phyloP scores from a whole-genome alignment of 1,140 invertebrate genomes.

The Zaprionus vittiger region DNA sequence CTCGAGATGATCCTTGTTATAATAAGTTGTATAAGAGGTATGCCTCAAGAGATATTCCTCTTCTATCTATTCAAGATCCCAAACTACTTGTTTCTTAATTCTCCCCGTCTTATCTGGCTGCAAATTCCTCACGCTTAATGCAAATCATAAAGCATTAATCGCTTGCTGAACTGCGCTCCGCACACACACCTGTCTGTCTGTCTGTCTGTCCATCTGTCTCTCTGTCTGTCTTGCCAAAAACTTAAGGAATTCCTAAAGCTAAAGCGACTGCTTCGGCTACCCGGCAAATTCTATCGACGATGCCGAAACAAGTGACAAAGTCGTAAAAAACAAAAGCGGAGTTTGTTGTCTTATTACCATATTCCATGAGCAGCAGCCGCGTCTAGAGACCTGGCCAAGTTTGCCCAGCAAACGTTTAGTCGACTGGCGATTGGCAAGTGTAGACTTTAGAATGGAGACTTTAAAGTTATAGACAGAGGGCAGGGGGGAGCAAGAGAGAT shows the following conservation, averaged over 20 bases:
- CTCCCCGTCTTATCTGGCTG: background rate
- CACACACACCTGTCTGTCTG: background rate
- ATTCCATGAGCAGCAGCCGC: constrained; percentile 23
- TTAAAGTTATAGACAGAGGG: constrained; percentile 11
- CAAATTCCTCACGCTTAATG: background rate
- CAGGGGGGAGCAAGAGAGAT: background rate
- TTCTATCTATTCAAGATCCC: background rate
- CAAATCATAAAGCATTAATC: constrained; percentile 9
- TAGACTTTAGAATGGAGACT: constrained; percentile 2
- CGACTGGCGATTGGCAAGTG: constrained; percentile 11
- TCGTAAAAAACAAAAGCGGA: constrained; percentile 62
- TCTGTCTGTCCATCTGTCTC: background rate
- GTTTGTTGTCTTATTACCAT: constrained; percentile 30
- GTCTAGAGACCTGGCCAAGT: constrained; percentile 68
- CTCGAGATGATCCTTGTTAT: no score
- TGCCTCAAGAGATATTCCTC: background rate
- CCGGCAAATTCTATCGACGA: constrained; percentile 17
- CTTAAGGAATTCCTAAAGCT: constrained; percentile 16
- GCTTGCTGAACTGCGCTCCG: background rate
- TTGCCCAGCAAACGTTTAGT: constrained; percentile 59
- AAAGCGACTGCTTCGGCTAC: constrained; percentile 1
- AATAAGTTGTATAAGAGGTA: no score
- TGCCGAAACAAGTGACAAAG: constrained; percentile 70
- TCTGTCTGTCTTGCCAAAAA: background rate
- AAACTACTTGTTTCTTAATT: background rate